Evolutionary conservation across 2,113 vertebrate genomes (phyloP), one percentile per base, ranked within the genome.

Genomic region (Syngnathus scovelli): DNA sequence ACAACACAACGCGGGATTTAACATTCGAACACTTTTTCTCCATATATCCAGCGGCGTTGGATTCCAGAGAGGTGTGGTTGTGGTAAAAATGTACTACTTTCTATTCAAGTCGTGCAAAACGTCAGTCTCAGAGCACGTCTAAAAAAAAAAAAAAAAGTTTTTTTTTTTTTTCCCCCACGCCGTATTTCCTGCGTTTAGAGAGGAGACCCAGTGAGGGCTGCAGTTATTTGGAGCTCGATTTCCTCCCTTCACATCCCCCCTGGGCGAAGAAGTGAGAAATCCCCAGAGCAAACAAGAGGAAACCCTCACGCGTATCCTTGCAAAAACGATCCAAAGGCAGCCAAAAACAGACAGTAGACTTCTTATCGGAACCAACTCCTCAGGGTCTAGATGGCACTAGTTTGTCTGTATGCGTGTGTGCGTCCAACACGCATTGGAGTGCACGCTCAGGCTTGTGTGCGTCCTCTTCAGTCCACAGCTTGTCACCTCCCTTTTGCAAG

Each of bases 121-220:
- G 80, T 84, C 81, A 81, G 67, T 63, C 58, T 61, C 23, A 64
- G 65, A 39, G 51, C 77, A 66, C 72, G 70, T 76, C 72, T 77
- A 5, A 10, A 61, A 61, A 41, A 61, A 61, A 56, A 62, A 44
- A 79, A 79, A 78, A 74, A 76, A 58, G n/a, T n/a, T n/a, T n/a
- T 67, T 33, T 2, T 33, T 33, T 2, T 33, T 66, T 75, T 71
- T 75, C 84, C 68, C 85, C 78, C 83, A 85, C 85, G 85, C 85
- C 85, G 87, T 85, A 72, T 87, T 90, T 90, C 89, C 89, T 90
- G 85, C 83, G 85, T 83, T 83, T 73, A 76, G 72, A 87, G 82
- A 77, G 67, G 61, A 79, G 81, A 83, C 71, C 78, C 80, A 83
- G 78, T 82, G 60, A 71, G 49, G 71, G 85, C 74, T 83, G 67